Evolutionary conservation across 2,888 invertebrate species (phyloP), one percentile per base, ranked within the genome.

Genomic region (Phyllotreta cruciferae): DNA sequence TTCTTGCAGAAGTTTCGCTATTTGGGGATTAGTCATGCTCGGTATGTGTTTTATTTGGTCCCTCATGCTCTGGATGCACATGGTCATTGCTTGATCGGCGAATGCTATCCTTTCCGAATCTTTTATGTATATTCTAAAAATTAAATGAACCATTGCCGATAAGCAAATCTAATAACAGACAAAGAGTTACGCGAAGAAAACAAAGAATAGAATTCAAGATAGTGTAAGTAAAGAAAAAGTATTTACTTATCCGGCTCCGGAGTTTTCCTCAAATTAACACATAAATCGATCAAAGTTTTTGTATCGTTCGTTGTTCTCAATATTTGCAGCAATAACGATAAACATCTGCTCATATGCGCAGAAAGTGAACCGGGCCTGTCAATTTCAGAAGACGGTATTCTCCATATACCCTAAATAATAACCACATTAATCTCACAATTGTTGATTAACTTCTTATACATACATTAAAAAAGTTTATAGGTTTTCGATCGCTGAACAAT

Each of bases 351-450:
- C 90, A 97, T 92, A 77, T 97, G 96, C 38, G 93, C 90, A 0
- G 94, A 90, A 77, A 98, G 93, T 68, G 94, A 92, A 2, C 97
- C 97, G 0, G 94, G 90, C 65, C 97, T 86, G 77, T 97, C 96
- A 44, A 97, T 91, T 83, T 98, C 97, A 63, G 87, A 87, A 1
- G 90, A 86, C 0, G 95, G 96, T 77, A 95, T 94, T 71, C 94
- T 86, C 96, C 96, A 97, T 61, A 97, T 90, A 52, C 95, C 92
- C 89, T 91, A 57, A 52, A 61, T 63, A 44, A 47, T 9, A 14
- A 49, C 10, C 56, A 9, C 6, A 14, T 11, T 9, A 41, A 2
- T 11, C 10, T 52, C 35, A 11, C n/a, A n/a, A 11, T 42, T 11
- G 6, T 56, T 5, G 38, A 58, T 10, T 52, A 35, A 24, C n/a